Evolutionary conservation across 2,888 invertebrate species (phyloP), one percentile per base, ranked within the genome.

Genomic region (Xylota segnis): DNA sequence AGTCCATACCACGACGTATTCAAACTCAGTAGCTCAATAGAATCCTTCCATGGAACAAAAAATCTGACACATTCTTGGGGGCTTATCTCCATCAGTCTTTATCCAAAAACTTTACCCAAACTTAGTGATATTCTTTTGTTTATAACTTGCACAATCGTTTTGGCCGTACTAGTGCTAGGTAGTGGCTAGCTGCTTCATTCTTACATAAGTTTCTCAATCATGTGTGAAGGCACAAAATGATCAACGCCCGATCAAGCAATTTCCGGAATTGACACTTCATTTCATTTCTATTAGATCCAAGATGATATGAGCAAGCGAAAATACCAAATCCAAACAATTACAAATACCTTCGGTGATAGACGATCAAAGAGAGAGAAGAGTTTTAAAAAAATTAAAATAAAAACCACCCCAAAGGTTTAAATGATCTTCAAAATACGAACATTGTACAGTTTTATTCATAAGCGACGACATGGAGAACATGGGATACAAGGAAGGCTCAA

Each of bases 401-500:
- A 7, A 9, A 37, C 10, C 37, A 9, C 4, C 40, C 34, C 68
- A 27, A 75, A 23, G 23, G 70, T 40, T 75, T 84, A 81, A 81
- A 79, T 84, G 84, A 71, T 75, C 70, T 70, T 81, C 52, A 45
- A 71, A 66, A 37, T 52, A 65, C 52, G 72, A 71, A 40, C 29
- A 68, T 52, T 77, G 54, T 34, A 59, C 27, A 76, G 32, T 68
- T 63, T 68, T 50, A 63, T 63, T 43, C 14, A 45, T 68, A 78
- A 74, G 68, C 81, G 70, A 75, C 63, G 32, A 88, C 52, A 93
- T 95, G 95, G 95, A 95, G 92, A 94, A 94, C 93, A 94, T 94
- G 90, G 95, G 95, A 89, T 95, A 94, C 90, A 94, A 94, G 93
- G 94, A 94, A 90, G 92, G 92, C 88, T 91, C 92, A 78, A 90